Evolutionary conservation across 2,888 invertebrate genomes (phyloP).

Genomic region (Orgyia antiqua): DNA sequence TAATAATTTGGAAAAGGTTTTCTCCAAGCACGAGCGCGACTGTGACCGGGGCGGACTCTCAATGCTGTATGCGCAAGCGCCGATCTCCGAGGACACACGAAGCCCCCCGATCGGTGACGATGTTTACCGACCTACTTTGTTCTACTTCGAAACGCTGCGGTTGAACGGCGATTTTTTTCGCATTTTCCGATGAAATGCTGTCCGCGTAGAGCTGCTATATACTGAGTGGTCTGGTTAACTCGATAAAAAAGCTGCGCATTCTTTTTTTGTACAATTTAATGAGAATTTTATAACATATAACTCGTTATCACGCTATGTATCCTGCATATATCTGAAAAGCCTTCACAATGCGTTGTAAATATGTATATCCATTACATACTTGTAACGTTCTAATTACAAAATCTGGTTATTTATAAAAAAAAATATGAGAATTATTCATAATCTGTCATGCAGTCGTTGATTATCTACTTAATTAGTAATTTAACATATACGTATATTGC

Average conservation of each 20-base stretch:
- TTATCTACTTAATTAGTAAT: no score
- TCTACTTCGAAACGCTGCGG: slow-evolving; percentile 64
- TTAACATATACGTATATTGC: no score
- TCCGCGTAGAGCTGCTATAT: slow-evolving; percentile 27
- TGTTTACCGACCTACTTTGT: slow-evolving; percentile 68
- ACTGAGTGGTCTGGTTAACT: slow-evolving; percentile 32
- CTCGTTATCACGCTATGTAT: no score
- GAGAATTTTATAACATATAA: slow-evolving; percentile 6
- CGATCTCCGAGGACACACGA: slow-evolving; percentile 45
- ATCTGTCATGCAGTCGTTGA: no score
- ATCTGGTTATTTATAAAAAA: no score
- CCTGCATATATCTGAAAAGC: no score
- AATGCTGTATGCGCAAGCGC: slow-evolving; percentile 60
- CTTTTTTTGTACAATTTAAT: slow-evolving; percentile 13
- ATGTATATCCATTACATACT: no score
- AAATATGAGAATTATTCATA: no score
- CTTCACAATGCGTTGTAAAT: no score
- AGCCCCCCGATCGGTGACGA: slow-evolving; percentile 49
- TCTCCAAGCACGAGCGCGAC: slow-evolving; percentile 45
- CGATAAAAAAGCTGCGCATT: slow-evolving; percentile 35
- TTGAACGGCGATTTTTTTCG: slow-evolving; percentile 63
- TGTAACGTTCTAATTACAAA: no score
- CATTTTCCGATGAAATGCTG: slow-evolving; percentile 72
- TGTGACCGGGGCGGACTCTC: slow-evolving; percentile 52
- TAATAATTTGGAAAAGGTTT: slow-evolving; percentile 40